phyloP scores from a whole-genome alignment of 2,797 vertebrate species.

The Squalus acanthias region DNA sequence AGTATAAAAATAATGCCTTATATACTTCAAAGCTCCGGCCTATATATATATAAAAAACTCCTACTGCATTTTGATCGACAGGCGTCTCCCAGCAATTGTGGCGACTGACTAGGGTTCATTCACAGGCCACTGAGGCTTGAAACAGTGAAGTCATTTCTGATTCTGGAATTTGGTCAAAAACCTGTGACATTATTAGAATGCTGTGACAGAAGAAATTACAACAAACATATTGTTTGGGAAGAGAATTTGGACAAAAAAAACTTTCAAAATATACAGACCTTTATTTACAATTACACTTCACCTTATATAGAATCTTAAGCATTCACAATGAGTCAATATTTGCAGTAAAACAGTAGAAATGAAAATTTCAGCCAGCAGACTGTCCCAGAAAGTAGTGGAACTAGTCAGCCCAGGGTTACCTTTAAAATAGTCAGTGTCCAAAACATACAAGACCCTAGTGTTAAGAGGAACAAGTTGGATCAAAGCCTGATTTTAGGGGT shows the following conservation, averaged over 20 bases:
- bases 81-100: background rate
- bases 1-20: conserved; percentile 4
- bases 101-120: background rate
- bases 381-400: background rate
- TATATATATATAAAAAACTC: background rate
- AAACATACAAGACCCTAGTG: background rate
- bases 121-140: background rate
- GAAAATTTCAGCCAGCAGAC: background rate
- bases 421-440: background rate
- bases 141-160: background rate
- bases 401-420: background rate
- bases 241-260: background rate
- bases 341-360: conserved; percentile 2
- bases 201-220: background rate
- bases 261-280: conserved; percentile 35
- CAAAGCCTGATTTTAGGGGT: background rate
- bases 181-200: background rate
- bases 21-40: background rate
- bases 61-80: conserved; percentile 14
- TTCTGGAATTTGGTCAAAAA: background rate
- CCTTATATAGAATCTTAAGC: conserved; percentile 5
- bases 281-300: conserved; percentile 36
- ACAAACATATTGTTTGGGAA: conserved; percentile 4
- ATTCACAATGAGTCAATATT: background rate
- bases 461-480: background rate